Evolutionary conservation across 2,113 vertebrate species (phyloP).

Genomic region (Nanger granti): DNA sequence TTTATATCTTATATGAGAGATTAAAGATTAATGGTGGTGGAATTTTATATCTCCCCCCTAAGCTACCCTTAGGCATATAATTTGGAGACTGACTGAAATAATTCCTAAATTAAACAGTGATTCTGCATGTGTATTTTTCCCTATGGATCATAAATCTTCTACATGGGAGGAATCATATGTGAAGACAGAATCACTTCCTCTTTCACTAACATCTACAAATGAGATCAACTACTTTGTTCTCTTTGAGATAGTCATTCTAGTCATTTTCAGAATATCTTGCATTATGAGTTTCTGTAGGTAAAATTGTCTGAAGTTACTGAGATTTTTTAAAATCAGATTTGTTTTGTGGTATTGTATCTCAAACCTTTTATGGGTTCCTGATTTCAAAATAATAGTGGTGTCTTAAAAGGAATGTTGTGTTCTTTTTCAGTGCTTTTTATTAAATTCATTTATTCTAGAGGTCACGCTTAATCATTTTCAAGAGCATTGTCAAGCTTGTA

Average conservation of each 20-base stretch:
- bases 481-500: conserved; percentile 72
- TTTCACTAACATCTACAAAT: neutral
- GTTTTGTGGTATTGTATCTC: neutral
- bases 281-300: neutral
- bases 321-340: neutral
- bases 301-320: neutral
- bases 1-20: neutral
- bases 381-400: conserved; percentile 43
- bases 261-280: neutral
- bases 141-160: neutral
- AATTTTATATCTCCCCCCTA: neutral
- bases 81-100: neutral
- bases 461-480: conserved; percentile 71
- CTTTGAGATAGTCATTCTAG: neutral
- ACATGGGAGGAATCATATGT: neutral
- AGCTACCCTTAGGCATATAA: neutral
- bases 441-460: conserved; percentile 54
- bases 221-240: neutral
- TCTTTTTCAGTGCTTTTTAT: conserved; percentile 56
- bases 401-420: conserved; percentile 11
- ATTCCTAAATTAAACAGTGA: neutral
- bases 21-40: neutral
- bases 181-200: neutral
- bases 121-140: neutral
- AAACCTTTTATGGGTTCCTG: neutral